Evolutionary conservation across 1,140 invertebrate species (phyloP).

Genomic region (Latrodectus geometricus): DNA sequence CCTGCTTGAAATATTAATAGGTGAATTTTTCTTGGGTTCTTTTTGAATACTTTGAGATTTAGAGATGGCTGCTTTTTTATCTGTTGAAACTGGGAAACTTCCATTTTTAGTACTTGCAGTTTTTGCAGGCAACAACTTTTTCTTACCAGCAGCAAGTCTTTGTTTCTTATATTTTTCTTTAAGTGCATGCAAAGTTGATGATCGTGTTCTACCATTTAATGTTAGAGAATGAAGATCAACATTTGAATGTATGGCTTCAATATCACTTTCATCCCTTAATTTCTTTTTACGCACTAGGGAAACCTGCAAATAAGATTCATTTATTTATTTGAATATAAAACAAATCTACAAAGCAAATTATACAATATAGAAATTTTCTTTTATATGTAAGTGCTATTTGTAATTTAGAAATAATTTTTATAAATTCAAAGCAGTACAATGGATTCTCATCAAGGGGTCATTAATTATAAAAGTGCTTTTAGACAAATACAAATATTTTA

Average conservation of each 20-base stretch:
- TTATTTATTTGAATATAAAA: no score
- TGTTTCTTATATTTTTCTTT: conserved; percentile 78
- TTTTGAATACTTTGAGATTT: conserved; percentile 17
- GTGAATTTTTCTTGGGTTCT: conserved; percentile 8
- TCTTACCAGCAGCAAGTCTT: conserved; percentile 71
- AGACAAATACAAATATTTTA: no score
- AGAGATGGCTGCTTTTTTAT: conserved; percentile 2
- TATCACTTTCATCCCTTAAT: conserved; percentile 23
- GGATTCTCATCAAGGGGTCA: no score
- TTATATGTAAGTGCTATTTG: no score
- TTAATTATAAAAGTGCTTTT: no score
- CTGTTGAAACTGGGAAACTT: not conserved
- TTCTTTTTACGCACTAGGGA: conserved; percentile 20
- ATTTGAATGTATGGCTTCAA: conserved; percentile 7
- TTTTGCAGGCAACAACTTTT: conserved; percentile 65
- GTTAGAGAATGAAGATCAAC: not conserved
- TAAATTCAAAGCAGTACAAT: no score
- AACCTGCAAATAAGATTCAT: not conserved
- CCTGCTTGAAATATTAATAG: conserved; percentile 2
- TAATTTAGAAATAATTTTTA: no score
- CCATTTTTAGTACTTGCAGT: conserved; percentile 4
- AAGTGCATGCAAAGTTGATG: conserved; percentile 73
- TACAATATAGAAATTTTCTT: no score
- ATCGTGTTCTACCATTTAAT: conserved; percentile 15
- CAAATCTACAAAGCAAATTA: no score